A percentile compares a stretch with the other conserved stretches of the same genome.
These are phyloP conservation scores for Sycophila sp. DNA, from an alignment of 1,140 invertebrate species.

Conservation along the genomic window DNA sequence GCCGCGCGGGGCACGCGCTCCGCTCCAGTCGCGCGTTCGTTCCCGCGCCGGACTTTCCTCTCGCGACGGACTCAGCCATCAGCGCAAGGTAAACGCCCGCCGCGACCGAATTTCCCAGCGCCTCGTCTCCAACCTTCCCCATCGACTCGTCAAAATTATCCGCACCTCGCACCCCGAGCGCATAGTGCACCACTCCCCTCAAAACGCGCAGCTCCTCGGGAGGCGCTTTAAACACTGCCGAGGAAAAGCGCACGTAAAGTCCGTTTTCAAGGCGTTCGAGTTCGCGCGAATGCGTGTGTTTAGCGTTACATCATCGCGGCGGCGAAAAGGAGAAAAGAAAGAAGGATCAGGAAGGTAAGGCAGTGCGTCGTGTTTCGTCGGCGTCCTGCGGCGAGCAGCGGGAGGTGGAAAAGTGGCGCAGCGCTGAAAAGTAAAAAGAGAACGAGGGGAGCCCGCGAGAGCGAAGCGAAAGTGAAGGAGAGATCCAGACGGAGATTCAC, in stretches of 20 bases:
- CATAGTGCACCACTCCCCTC: too few species aligned
- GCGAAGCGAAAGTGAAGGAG: background rate
- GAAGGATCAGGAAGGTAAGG: too few species aligned
- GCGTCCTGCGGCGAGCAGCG: background rate
- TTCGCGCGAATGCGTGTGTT: background rate
- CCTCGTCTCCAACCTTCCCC: too few species aligned
- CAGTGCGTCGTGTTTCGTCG: background rate
- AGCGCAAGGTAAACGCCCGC: too few species aligned
- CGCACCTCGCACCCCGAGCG: background rate
- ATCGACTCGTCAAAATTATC: background rate
- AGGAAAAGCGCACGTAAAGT: too few species aligned
- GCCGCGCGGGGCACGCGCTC: background rate
- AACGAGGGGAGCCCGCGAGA: background rate
- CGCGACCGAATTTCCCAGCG: too few species aligned
- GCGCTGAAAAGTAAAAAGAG: background rate
- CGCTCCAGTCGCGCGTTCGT: background rate
- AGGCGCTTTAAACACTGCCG: too few species aligned
- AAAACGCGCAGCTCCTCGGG: too few species aligned
- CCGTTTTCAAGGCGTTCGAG: too few species aligned
- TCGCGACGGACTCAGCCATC: background rate
- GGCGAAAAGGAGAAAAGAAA: too few species aligned
- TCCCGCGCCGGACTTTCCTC: background rate
- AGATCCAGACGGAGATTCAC: background rate
- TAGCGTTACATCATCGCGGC: background rate
- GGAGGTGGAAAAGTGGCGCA: background rate